Evolutionary conservation across 2,888 invertebrate species (phyloP), one percentile per base, ranked within the genome.

Genomic region (Drosophila birchii): DNA sequence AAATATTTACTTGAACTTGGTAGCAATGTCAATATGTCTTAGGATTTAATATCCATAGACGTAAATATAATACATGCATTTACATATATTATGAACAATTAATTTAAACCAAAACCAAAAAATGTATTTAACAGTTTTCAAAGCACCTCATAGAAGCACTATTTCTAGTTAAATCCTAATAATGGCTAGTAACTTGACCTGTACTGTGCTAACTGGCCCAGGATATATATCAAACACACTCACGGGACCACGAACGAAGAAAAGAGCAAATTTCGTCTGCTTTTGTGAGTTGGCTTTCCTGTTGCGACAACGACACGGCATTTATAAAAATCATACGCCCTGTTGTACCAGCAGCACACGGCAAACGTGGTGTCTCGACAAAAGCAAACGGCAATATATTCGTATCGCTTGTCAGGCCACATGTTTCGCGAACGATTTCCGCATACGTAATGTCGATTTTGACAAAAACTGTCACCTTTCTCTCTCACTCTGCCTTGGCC

Each of bases 321-420:
- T 85, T 85, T 85, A 85, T 88, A 85, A 86, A 86, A 85, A 85
- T 85, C 81, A 83, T 88, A 88, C 84, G 88, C 88, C 86, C 88
- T 66, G 81, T 76, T 88, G 84, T 85, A 84, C 84, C 75, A 78
- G 77, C 84, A 84, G 81, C 80, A 80, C 74, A 79, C 75, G 78
- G 69, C 58, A 67, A 53, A 45, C 55, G 49, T 36, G 41, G 23
- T 38, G 34, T 34, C 54, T 55, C 41, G 70, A 54, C 58, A 69
- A 59, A 75, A 61, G 75, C 78, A 88, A 88, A 71, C 67, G 83
- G 68, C 86, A 88, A 83, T 86, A 86, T 82, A 88, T 86, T 88
- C 86, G 86, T 82, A 88, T 82, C 72, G 75, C 54, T 75, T 78
- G 86, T 62, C 83, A 70, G 66, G 54, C 80, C 69, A 69, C 64